Evolutionary conservation across 23 tunicate genomes (phyloP).

Genomic region (Ciona savignyi): DNA sequence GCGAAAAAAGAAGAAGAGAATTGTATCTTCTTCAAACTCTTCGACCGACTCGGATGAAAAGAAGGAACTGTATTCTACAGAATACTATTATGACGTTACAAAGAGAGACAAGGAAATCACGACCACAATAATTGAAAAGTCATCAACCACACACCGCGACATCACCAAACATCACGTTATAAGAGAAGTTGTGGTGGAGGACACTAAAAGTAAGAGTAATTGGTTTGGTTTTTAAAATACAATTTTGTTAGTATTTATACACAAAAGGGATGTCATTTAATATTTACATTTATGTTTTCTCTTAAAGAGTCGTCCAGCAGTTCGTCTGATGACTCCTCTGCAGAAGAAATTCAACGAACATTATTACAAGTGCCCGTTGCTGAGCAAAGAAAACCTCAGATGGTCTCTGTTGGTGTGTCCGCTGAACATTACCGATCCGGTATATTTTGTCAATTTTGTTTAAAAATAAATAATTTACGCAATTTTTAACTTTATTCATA

Average conservation of each 20-base stretch:
- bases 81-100: constrained; percentile 39
- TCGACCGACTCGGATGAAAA: not conserved
- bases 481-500: not conserved
- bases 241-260: no score
- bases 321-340: not conserved
- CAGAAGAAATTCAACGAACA: not conserved
- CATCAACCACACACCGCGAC: constrained; percentile 17
- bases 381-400: not conserved
- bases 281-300: no score
- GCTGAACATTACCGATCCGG: not conserved
- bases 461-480: no score
- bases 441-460: no score
- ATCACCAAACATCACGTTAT: constrained; percentile 19
- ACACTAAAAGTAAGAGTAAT: constrained; percentile 13
- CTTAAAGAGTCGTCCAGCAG: not conserved
- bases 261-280: no score
- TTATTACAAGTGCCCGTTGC: not conserved
- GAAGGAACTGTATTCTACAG: constrained; percentile 14
- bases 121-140: constrained; percentile 14
- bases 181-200: constrained; percentile 11
- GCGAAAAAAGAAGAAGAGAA: constrained; percentile 7
- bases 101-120: constrained; percentile 25
- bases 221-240: no score
- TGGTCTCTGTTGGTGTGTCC: not conserved
- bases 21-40: not conserved